Base-by-base conservation (phyloP, 2,113 vertebrate species). In the Himantopus leucocephalus region DNA sequence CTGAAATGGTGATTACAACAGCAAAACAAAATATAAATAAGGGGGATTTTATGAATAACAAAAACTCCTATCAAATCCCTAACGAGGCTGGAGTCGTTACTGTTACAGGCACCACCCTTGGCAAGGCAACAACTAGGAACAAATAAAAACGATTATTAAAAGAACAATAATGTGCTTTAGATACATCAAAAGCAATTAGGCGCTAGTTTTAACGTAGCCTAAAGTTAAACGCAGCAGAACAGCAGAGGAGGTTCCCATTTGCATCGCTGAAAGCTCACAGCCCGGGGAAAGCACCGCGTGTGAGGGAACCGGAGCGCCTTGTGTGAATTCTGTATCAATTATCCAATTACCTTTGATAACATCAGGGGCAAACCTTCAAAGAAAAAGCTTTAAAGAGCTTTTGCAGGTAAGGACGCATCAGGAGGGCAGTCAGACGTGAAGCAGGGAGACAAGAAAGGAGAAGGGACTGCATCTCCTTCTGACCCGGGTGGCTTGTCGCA, bases 81-180 rank as follows among this genome's bases (percentile, higher is more conserved):
- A 50, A 92, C 29, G 48, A 94, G 66, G 75, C 12, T 56, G n/a
- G 66, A 67, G 39, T 50, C 59, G 19, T 88, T 95, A 68, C 67
- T 34, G 43, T 94, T 72, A 67, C 12, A 91, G 77, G 50, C 34
- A 30, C 3, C 21, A 60, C 48, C 52, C 43, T 79, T 79, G 53
- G 64, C 71, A 94, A 89, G 70, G 26, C 52, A 92, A 85, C 41
- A 92, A 64, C 85, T 68, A 60, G 56, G 35, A 91, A 73, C 41
- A 92, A 86, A 77, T 32, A 86, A 67, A 24, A 77, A 58, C 63
- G 88, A 60, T 83, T 96, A 96, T 89, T 88, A 74, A 95, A 95
- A 92, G 23, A 93, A 85, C 45, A 94, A 58, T 73, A 43, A 96
- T 41, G 43, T 43, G 39, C 14, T 94, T 84, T 53, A 91, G 77